Percentiles rank a stretch among this genome's conserved stretches.
phyloP scores from a whole-genome alignment of 2,113 vertebrate genomes.

The Oryzias woworae region DNA sequence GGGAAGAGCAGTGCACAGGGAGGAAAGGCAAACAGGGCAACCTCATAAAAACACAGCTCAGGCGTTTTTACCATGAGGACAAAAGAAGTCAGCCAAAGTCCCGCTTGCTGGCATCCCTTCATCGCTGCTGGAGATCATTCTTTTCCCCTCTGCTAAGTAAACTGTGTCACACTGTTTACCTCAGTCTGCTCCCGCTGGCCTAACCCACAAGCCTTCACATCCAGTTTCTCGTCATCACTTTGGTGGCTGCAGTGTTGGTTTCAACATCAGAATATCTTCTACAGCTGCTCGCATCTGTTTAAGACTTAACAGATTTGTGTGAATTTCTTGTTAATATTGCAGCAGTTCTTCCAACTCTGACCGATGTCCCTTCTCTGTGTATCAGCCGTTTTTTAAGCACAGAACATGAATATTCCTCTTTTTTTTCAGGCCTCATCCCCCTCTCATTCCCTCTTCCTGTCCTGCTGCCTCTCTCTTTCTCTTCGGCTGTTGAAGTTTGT shows the following conservation, averaged over 20 bases:
- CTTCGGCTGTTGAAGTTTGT: conserved; percentile 67
- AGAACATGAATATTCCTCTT: conserved; percentile 36
- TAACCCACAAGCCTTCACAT: conserved; percentile 36
- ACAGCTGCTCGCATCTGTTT: conserved; percentile 54
- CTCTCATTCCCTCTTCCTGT: conserved; percentile 63
- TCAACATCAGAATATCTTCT: conserved; percentile 7
- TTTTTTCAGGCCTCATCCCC: conserved; percentile 50
- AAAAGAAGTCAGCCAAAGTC: conserved; percentile 18
- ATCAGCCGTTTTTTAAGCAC: conserved; percentile 16
- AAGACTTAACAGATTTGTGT: neutral
- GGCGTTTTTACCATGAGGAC: neutral
- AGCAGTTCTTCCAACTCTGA: neutral
- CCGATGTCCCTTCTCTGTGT: neutral
- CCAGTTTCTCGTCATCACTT: conserved; percentile 43
- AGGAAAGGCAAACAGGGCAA: conserved; percentile 6
- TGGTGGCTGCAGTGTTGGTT: conserved; percentile 17
- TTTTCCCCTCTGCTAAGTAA: conserved; percentile 57
- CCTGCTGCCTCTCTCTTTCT: conserved; percentile 61
- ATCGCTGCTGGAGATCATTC: conserved; percentile 30
- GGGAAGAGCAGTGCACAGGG: neutral
- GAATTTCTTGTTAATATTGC: neutral
- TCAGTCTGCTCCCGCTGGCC: conserved; percentile 29
- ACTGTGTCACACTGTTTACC: conserved; percentile 55
- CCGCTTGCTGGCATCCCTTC: conserved; percentile 18
- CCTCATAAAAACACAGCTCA: conserved; percentile 2